Conservation (phyloP, 2,797 vertebrate species). For the Myripristis jacobus region DNA sequence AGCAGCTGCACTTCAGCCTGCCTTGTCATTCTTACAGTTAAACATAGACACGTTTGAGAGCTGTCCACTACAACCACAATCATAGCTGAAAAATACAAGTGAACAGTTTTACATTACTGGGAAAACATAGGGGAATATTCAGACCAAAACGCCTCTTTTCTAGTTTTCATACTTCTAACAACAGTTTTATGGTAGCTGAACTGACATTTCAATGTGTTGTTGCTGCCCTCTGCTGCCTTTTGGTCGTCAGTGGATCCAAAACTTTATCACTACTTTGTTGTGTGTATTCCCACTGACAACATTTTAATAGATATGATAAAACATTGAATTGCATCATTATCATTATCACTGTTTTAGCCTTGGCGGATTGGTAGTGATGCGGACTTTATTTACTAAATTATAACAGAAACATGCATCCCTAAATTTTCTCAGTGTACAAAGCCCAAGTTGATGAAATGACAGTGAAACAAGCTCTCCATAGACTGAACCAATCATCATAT, state of each 20-base stretch:
- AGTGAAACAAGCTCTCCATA: too few relatives aligned
- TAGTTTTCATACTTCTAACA: neutral
- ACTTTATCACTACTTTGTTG: neutral
- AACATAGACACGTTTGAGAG: neutral
- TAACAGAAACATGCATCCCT: too few relatives aligned
- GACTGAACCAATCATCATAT: too few relatives aligned
- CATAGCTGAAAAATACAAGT: too few relatives aligned
- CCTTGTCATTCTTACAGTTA: neutral
- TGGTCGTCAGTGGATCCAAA: neutral
- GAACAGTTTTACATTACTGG: neutral
- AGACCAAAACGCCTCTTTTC: neutral
- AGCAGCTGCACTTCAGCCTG: neutral
- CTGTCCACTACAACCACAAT: neutral
- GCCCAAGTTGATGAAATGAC: too few relatives aligned
- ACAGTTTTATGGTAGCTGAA: neutral
- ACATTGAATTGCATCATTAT: too few relatives aligned
- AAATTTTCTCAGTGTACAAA: too few relatives aligned
- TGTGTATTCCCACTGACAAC: too few relatives aligned
- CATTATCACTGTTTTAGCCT: too few relatives aligned
- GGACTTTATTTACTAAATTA: too few relatives aligned
- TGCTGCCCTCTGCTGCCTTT: constrained; percentile 46
- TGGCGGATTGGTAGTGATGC: too few relatives aligned
- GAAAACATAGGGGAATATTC: neutral
- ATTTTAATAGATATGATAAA: too few relatives aligned
- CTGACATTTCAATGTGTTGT: neutral